phyloP scores from a whole-genome alignment of 1,140 invertebrate species.

The Centruroides vittatus region DNA sequence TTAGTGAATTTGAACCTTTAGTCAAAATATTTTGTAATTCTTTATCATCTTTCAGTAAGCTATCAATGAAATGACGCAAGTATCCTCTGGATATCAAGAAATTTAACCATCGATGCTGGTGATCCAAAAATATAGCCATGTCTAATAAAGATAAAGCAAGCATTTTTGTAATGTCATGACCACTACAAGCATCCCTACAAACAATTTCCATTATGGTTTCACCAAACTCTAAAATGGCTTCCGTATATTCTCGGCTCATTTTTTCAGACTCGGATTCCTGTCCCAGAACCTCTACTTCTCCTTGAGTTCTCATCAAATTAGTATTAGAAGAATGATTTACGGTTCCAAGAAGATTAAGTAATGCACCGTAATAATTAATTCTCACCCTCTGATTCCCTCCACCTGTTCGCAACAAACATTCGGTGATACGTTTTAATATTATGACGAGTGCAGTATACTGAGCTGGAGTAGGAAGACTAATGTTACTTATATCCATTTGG shows the following conservation, averaged over 20 bases:
- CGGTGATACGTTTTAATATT: constrained; percentile 35
- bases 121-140: constrained; percentile 57
- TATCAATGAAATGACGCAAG: constrained; percentile 66
- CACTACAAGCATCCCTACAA: constrained; percentile 68
- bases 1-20: constrained; percentile 48
- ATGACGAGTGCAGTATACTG: constrained; percentile 32
- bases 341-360: constrained; percentile 51
- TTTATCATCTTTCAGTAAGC: constrained; percentile 54
- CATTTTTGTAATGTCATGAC: constrained; percentile 79
- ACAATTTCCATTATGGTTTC: constrained; percentile 67
- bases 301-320: no score
- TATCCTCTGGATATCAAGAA: constrained; percentile 65
- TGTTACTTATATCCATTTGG: no score
- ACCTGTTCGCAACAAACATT: constrained; percentile 37
- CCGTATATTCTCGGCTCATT: constrained; percentile 32
- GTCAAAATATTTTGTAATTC: constrained; percentile 51
- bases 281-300: constrained; percentile 18
- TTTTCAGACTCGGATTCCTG: constrained; percentile 31
- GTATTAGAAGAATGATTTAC: constrained; percentile 19
- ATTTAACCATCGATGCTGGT: constrained; percentile 52
- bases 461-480: neutral
- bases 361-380: constrained; percentile 61
- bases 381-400: constrained; percentile 57
- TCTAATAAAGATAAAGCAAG: constrained; percentile 65
- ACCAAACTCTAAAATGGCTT: constrained; percentile 52